phyloP scores from a whole-genome alignment of 2,797 vertebrate genomes.

The Myotis myotis region DNA sequence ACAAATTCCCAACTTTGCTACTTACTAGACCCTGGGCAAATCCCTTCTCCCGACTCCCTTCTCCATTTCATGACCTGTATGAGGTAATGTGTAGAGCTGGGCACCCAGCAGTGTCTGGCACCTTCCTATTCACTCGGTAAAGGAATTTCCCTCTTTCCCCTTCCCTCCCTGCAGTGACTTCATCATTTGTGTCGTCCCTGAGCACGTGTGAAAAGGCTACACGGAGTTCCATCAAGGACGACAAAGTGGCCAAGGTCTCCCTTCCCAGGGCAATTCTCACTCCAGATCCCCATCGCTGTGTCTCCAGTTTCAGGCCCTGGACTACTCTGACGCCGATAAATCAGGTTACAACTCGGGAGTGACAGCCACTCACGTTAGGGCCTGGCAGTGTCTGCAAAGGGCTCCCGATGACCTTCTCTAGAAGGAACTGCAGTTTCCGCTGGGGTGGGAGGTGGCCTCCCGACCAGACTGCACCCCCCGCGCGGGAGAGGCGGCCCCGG shows the following conservation, averaged over 20 bases:
- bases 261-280: background rate
- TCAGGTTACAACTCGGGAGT: background rate
- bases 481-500: background rate
- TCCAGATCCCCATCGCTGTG: background rate
- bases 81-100: background rate
- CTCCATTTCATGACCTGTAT: background rate
- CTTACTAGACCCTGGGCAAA: background rate
- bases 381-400: background rate
- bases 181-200: background rate
- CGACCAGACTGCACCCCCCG: background rate
- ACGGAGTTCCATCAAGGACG: background rate
- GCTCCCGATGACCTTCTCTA: conserved; percentile 36
- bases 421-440: background rate
- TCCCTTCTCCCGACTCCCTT: background rate
- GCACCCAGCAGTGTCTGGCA: background rate
- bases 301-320: background rate
- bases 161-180: background rate
- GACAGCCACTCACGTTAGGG: background rate
- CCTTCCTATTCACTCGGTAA: background rate
- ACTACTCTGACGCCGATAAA: background rate
- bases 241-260: background rate
- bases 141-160: background rate
- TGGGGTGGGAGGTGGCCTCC: background rate
- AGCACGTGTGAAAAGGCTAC: background rate
- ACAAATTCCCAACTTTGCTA: background rate